These are phyloP conservation scores for Neodiprion virginianus DNA, from an alignment of 1,140 invertebrate species.

Conservation along the genomic window DNA sequence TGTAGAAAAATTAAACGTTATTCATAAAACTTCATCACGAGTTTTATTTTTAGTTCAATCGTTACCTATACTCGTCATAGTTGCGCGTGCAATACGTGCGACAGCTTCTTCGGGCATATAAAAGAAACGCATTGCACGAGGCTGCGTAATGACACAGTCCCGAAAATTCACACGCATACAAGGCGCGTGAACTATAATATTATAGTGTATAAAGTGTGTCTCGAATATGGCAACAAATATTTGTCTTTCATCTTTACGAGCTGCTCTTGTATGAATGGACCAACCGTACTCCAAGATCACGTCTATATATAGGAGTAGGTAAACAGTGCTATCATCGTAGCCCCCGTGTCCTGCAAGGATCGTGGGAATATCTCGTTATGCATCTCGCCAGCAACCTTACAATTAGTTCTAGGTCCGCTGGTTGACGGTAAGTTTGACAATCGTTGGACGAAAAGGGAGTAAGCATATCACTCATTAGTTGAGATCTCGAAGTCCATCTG, in stretches of 20 bases:
- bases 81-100: background rate
- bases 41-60: background rate
- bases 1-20: background rate
- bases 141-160: background rate
- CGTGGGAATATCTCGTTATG: background rate
- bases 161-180: background rate
- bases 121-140: background rate
- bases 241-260: constrained; percentile 5
- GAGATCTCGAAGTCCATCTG: no score
- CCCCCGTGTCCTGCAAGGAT: background rate
- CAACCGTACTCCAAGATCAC: background rate
- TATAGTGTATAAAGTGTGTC: background rate
- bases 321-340: background rate
- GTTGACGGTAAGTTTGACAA: no score
- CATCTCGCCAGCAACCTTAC: no score
- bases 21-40: background rate
- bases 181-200: background rate
- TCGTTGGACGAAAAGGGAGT: no score
- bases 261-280: background rate
- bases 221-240: background rate
- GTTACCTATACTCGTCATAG: background rate
- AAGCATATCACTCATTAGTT: no score
- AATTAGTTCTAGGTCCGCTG: no score
- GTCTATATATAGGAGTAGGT: background rate
- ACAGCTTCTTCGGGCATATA: background rate